Percentiles rank a stretch among this genome's conserved stretches.
phyloP scores from a whole-genome alignment of 1,140 invertebrate genomes.

The Hylyphantes graminicola region DNA sequence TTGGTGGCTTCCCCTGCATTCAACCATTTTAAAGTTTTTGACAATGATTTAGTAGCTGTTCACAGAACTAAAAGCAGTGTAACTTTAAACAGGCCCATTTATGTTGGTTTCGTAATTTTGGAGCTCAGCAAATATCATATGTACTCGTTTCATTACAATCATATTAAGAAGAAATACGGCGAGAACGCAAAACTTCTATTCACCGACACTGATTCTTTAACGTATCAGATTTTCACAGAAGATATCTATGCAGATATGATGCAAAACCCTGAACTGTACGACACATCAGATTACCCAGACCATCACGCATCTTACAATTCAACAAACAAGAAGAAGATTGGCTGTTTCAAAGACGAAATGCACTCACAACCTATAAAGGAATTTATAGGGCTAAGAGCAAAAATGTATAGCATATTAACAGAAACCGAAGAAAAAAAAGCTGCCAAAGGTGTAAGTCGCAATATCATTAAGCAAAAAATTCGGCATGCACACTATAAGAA shows the following conservation, averaged over 20 bases:
- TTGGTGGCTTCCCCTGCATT: constrained; percentile 65
- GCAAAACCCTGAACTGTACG: constrained; percentile 46
- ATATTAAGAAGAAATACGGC: no score
- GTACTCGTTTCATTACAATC: not conserved
- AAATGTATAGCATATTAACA: constrained; percentile 61
- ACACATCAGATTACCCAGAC: constrained; percentile 62
- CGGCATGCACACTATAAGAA: not conserved
- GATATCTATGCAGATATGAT: constrained; percentile 16
- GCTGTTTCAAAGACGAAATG: constrained; percentile 71
- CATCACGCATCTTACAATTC: constrained; percentile 48
- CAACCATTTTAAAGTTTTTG: not conserved
- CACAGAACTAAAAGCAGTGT: not conserved
- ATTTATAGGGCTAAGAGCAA: constrained; percentile 68
- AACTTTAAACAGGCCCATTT: no score
- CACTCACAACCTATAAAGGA: constrained; percentile 66
- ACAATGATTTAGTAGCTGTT: not conserved
- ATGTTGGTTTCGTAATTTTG: no score
- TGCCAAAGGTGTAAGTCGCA: not conserved
- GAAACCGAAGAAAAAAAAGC: not conserved
- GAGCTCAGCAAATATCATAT: not conserved
- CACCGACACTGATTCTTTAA: no score
- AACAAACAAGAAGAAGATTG: constrained; percentile 70
- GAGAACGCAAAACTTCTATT: no score
- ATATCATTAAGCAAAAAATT: constrained; percentile 3
- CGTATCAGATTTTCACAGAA: constrained; percentile 34